These are phyloP conservation scores for Seison nebaliae DNA, from an alignment of 1,140 invertebrate genomes.

Conservation along the genomic window DNA sequence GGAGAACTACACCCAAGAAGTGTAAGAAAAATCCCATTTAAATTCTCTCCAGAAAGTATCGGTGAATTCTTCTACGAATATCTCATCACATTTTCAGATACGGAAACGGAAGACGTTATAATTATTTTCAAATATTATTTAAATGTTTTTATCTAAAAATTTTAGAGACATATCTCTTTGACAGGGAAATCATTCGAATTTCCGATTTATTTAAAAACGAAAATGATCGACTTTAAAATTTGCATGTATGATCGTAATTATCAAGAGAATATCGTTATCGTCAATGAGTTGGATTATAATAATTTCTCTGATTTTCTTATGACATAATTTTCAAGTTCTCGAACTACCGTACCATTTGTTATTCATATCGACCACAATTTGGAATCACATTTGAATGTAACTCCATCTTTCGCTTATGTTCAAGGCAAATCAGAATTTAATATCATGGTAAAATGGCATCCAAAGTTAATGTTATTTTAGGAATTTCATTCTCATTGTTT, in stretches of 20 bases:
- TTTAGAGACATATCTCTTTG: constrained; percentile 19
- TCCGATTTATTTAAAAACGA: constrained; percentile 25
- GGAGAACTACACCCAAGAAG: too few relatives aligned
- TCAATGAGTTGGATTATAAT: constrained; percentile 24
- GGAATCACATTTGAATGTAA: constrained; percentile 24
- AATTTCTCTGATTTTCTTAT: not conserved
- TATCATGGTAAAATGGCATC: constrained; percentile 27
- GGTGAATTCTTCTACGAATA: too few relatives aligned
- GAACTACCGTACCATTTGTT: too few relatives aligned
- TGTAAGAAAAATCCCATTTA: too few relatives aligned
- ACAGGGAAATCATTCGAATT: constrained; percentile 25
- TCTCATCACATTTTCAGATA: too few relatives aligned
- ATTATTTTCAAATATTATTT: too few relatives aligned
- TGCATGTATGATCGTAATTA: constrained; percentile 28
- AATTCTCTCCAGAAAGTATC: too few relatives aligned
- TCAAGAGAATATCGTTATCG: constrained; percentile 27
- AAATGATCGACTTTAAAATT: constrained; percentile 24
- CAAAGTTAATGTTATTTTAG: constrained; percentile 14
- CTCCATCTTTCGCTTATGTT: constrained; percentile 27
- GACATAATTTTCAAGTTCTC: too few relatives aligned
- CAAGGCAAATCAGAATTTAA: constrained; percentile 26
- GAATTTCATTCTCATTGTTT: not conserved
- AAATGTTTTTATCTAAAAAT: too few relatives aligned
- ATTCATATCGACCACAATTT: not conserved
- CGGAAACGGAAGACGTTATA: too few relatives aligned